phyloP scores from a whole-genome alignment of 2,888 invertebrate species.

The Drosophila kambysellisi region DNA sequence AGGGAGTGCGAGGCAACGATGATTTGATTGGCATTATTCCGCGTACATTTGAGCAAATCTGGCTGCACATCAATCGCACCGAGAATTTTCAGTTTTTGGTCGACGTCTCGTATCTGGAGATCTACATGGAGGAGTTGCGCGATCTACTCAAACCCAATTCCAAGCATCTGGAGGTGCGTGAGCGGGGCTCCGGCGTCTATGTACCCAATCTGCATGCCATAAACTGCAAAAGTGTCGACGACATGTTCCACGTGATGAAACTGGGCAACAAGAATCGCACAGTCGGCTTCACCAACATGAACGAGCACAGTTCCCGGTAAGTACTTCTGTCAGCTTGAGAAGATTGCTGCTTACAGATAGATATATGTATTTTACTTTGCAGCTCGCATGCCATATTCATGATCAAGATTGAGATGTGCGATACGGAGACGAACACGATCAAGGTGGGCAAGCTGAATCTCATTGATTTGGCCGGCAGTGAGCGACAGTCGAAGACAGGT shows the following conservation, averaged over 20 bases:
- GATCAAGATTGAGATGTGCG: constrained; percentile 97
- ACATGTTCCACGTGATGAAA: constrained; percentile 97
- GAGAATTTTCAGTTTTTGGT: constrained; percentile 98
- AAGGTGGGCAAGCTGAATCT: constrained; percentile 98
- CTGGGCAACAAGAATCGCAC: constrained; percentile 97
- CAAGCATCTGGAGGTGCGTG: constrained; percentile 87
- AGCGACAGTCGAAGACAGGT: constrained; percentile 98
- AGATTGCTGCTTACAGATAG: neutral
- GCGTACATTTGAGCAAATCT: constrained; percentile 98
- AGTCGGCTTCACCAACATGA: constrained; percentile 98
- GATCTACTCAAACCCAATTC: constrained; percentile 89
- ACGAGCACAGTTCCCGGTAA: constrained; percentile 95
- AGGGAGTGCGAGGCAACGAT: constrained; percentile 88
- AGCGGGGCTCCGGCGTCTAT: constrained; percentile 94
- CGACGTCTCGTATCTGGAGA: constrained; percentile 98
- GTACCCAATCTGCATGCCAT: constrained; percentile 97
- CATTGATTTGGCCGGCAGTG: constrained; percentile 99
- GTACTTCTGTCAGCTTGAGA: neutral
- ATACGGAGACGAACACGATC: constrained; percentile 87
- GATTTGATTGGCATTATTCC: constrained; percentile 95
- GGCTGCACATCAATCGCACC: constrained; percentile 95
- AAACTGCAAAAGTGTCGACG: constrained; percentile 96
- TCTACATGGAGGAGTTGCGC: constrained; percentile 96
- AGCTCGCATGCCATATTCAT: constrained; percentile 99
- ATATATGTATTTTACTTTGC: neutral